Conservation (phyloP, 2,888 invertebrate genomes). For the Tetanocera ferruginea region DNA sequence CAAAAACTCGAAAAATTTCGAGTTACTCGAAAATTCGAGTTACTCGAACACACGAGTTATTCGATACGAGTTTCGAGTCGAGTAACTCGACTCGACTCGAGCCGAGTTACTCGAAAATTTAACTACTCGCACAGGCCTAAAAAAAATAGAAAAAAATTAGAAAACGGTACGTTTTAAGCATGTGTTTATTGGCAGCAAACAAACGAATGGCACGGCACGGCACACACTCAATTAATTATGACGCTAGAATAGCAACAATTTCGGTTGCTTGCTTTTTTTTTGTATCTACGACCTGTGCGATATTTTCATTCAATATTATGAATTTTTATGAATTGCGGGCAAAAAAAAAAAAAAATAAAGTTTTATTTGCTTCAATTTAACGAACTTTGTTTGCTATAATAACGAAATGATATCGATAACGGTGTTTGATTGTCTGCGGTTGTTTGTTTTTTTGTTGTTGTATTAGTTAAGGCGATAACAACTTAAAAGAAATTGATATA, state of each 20-base stretch:
- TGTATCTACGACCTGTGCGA: not conserved
- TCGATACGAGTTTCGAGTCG: too few relatives aligned
- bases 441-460: constrained; percentile 28
- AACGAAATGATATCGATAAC: constrained; percentile 1
- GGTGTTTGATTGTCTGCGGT: constrained; percentile 1
- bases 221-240: not conserved
- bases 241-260: not conserved
- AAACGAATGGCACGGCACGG: too few relatives aligned
- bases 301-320: constrained; percentile 4
- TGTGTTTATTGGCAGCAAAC: too few relatives aligned
- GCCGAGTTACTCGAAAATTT: too few relatives aligned
- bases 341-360: too few relatives aligned
- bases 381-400: not conserved
- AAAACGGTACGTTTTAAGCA: too few relatives aligned
- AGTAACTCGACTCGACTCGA: too few relatives aligned
- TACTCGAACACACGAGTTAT: too few relatives aligned
- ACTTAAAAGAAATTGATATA: not conserved
- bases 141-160: not conserved
- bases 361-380: not conserved
- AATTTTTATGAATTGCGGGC: not conserved
- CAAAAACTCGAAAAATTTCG: too few relatives aligned
- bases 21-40: too few relatives aligned
- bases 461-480: not conserved
- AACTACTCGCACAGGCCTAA: too few relatives aligned
- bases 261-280: not conserved